These are phyloP conservation scores for Ormia ochracea DNA, from an alignment of 2,888 invertebrate species.

Conservation along the genomic window DNA sequence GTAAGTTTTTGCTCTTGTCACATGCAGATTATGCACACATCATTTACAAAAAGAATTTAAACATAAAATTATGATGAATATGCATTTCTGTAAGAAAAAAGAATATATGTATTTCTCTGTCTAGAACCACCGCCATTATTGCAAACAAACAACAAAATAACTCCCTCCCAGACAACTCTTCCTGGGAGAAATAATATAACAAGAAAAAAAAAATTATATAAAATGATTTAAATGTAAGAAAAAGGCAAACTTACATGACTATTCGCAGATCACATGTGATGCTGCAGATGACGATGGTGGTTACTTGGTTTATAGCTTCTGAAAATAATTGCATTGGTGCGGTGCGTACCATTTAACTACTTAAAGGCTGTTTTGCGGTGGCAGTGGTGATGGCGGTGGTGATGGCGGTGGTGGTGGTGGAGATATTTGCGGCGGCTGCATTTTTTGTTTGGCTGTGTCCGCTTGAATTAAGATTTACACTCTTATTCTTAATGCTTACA, in stretches of 20 bases:
- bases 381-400: constrained; percentile 2
- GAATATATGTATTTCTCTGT: constrained; percentile 15
- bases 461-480: constrained; percentile 56
- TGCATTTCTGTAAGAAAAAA: constrained; percentile 36
- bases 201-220: neutral
- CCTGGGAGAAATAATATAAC: constrained; percentile 13
- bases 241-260: constrained; percentile 30
- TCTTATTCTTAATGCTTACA: constrained; percentile 35
- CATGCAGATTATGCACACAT: constrained; percentile 48
- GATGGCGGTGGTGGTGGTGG: no score
- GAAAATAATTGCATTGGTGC: constrained; percentile 51
- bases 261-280: constrained; percentile 43
- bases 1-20: neutral
- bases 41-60: constrained; percentile 49
- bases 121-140: constrained; percentile 23
- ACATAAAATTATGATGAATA: constrained; percentile 59
- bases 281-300: constrained; percentile 36
- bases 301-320: constrained; percentile 58
- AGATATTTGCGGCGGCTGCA: constrained; percentile 7
- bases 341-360: constrained; percentile 20
- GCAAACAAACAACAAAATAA: constrained; percentile 10
- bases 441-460: constrained; percentile 42
- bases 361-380: constrained; percentile 14
- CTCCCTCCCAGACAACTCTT: constrained; percentile 49
- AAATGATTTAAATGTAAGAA: constrained; percentile 32